A percentile compares a stretch with the other conserved stretches of the same genome.
These are phyloP conservation scores for Polymixis flavicincta DNA, from an alignment of 2,888 invertebrate species.

Conservation along the genomic window DNA sequence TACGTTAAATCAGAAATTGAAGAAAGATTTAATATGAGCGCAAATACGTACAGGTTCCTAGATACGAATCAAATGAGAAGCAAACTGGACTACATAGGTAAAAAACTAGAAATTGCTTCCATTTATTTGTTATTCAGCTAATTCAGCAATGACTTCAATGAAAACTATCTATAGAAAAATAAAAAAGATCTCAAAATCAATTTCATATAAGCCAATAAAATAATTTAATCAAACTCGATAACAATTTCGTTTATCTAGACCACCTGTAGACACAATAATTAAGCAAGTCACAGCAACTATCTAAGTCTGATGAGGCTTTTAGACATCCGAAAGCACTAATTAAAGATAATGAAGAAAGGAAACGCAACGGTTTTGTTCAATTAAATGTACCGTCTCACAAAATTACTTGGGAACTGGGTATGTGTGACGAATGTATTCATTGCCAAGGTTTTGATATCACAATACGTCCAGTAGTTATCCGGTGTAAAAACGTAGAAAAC, in stretches of 20 bases:
- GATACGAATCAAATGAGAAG: background rate
- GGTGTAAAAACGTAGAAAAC: slow-evolving; percentile 78
- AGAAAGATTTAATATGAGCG: background rate
- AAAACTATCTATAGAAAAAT: slow-evolving; percentile 18
- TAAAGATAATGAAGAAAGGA: slow-evolving; percentile 62
- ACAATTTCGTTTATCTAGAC: slow-evolving; percentile 51
- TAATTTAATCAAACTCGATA: slow-evolving; percentile 51
- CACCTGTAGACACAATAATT: slow-evolving; percentile 55
- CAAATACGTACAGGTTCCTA: background rate
- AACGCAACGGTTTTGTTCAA: slow-evolving; percentile 60
- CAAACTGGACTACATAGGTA: background rate
- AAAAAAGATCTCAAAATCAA: slow-evolving; percentile 39
- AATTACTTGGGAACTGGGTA: slow-evolving; percentile 72
- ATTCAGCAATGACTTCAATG: background rate
- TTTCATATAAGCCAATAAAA: slow-evolving; percentile 37
- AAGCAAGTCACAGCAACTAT: slow-evolving; percentile 51
- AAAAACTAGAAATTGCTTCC: background rate
- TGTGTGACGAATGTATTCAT: slow-evolving; percentile 69
- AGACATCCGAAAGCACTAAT: slow-evolving; percentile 67
- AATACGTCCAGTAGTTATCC: slow-evolving; percentile 70
- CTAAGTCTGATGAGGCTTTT: slow-evolving; percentile 29
- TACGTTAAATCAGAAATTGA: slow-evolving; percentile 22
- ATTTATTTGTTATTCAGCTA: background rate
- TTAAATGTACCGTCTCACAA: slow-evolving; percentile 61
- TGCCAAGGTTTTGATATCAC: slow-evolving; percentile 76